Conservation (phyloP, 1,140 invertebrate species). For the Anoplolepis gracilipes region DNA sequence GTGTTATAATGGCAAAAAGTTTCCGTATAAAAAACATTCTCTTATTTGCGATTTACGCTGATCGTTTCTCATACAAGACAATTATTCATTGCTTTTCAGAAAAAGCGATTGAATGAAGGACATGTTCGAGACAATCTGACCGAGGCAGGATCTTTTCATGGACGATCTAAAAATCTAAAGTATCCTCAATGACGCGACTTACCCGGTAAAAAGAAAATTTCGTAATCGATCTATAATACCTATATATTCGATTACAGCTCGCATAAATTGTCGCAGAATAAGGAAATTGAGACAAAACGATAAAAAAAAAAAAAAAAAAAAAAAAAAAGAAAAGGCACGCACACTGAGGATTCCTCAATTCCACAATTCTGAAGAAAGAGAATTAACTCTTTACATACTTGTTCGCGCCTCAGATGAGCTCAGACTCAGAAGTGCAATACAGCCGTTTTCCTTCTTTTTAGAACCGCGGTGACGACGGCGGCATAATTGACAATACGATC, state of each 20-base stretch:
- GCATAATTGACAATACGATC: conserved; percentile 64
- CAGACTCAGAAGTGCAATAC: conserved; percentile 8
- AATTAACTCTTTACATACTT: conserved; percentile 51
- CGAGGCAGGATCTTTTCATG: neutral
- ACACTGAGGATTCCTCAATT: conserved; percentile 19
- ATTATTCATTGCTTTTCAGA: neutral
- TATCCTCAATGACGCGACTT: conserved; percentile 22
- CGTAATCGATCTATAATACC: conserved; percentile 22
- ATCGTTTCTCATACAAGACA: neutral
- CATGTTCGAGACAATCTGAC: neutral
- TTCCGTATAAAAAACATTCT: neutral
- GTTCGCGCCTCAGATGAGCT: conserved; percentile 3
- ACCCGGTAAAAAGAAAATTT: conserved; percentile 8
- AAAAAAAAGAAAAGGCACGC: conserved; percentile 14
- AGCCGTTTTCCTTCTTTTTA: conserved; percentile 36
- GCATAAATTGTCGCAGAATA: conserved; percentile 1
- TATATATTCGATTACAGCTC: neutral
- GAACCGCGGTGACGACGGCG: conserved; percentile 48
- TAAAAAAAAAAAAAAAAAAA: too few species aligned
- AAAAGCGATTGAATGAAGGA: neutral
- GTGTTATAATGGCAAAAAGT: conserved; percentile 9
- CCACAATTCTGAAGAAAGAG: neutral
- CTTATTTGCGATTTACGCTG: neutral
- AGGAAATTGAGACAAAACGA: neutral
- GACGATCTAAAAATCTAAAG: neutral